Conservation (phyloP, 2,797 vertebrate genomes). For the Periparus ater region DNA sequence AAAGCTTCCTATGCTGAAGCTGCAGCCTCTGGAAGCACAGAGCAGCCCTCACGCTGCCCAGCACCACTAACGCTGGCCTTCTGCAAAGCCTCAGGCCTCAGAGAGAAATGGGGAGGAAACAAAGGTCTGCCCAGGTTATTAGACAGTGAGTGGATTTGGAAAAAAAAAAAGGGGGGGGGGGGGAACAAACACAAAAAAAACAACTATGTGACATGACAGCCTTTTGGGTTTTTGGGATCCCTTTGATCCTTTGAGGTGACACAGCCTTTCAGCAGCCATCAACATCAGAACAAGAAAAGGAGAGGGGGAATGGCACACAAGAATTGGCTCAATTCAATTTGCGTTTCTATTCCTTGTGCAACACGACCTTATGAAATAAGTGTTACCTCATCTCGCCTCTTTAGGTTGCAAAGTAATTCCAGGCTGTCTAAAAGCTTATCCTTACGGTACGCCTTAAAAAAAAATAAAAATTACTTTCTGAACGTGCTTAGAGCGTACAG, state of each 20-base stretch:
- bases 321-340: background rate
- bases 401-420: background rate
- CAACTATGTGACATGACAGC: too few species aligned
- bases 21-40: background rate
- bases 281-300: background rate
- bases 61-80: background rate
- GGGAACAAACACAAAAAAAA: background rate
- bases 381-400: background rate
- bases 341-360: background rate
- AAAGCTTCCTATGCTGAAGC: background rate
- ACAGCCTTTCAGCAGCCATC: background rate
- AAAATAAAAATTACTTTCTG: background rate
- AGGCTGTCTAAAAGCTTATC: background rate
- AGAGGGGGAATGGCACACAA: background rate
- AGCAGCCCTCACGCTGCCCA: background rate
- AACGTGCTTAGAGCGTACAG: accelerated
- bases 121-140: background rate
- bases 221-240: accelerated
- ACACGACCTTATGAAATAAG: background rate
- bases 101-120: background rate
- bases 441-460: accelerated
- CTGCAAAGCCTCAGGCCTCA: background rate
- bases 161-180: background rate
- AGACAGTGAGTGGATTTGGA: background rate
- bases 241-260: background rate